A percentile compares a stretch with the other conserved stretches of the same genome.
phyloP scores from a whole-genome alignment of 1,140 invertebrate genomes.

The Dendrolimus kikuchii region DNA sequence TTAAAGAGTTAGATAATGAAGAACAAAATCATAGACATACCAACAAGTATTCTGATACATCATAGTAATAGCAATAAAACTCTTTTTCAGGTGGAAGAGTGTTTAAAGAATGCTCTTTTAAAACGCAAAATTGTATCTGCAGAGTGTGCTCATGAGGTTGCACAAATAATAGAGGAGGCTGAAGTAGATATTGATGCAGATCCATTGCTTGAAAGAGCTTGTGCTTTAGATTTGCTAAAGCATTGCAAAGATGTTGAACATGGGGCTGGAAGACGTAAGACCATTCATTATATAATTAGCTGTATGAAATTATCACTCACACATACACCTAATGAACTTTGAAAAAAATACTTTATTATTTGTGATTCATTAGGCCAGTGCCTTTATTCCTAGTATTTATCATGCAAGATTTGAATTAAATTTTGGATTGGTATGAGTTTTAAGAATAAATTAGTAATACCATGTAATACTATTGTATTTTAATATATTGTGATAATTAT shows the following conservation, averaged over 20 bases:
- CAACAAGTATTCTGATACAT: neutral
- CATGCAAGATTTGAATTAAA: no score
- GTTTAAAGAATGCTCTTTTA: constrained; percentile 87
- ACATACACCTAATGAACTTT: no score
- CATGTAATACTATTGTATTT: no score
- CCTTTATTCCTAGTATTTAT: no score
- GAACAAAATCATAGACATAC: no score
- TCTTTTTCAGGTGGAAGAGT: constrained; percentile 82
- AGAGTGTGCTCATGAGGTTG: constrained; percentile 86
- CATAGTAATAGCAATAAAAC: neutral
- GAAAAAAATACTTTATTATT: no score
- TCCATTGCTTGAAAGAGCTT: constrained; percentile 84
- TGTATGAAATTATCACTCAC: no score
- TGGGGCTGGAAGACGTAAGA: constrained; percentile 87
- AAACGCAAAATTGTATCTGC: constrained; percentile 81
- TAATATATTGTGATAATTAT: no score
- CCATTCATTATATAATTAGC: constrained; percentile 5
- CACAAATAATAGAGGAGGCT: constrained; percentile 84
- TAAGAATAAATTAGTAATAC: no score
- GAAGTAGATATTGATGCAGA: constrained; percentile 89
- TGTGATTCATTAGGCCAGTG: no score
- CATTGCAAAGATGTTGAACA: constrained; percentile 87
- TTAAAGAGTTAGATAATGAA: no score
- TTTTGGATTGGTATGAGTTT: no score
- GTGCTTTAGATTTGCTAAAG: constrained; percentile 85